phyloP scores from a whole-genome alignment of 2,888 invertebrate species.

The Caenorhabditis zanzibari region DNA sequence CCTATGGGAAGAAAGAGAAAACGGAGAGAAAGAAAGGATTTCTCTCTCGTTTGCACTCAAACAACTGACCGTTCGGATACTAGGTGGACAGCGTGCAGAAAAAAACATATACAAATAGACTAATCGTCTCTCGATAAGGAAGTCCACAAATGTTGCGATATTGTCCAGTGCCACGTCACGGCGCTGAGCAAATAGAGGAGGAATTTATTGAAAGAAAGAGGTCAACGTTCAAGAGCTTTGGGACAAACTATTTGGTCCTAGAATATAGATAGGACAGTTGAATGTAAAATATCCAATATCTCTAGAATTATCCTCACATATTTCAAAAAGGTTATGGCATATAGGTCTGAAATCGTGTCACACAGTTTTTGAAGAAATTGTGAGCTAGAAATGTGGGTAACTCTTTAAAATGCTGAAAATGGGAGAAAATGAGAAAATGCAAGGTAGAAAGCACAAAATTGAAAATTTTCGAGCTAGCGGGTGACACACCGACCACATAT shows the following conservation, averaged over 20 bases:
- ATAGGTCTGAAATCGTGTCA: too few species aligned
- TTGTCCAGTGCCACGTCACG: slow-evolving; percentile 25
- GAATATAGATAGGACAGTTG: background rate
- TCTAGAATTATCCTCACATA: too few species aligned
- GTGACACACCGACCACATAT: too few species aligned
- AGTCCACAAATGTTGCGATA: slow-evolving; percentile 39
- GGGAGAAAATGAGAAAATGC: too few species aligned
- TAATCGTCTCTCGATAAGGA: slow-evolving; percentile 40
- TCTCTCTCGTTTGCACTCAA: slow-evolving; percentile 40
- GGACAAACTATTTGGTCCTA: slow-evolving; percentile 32
- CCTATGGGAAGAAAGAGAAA: slow-evolving; percentile 2
- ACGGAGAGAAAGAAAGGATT: slow-evolving; percentile 36
- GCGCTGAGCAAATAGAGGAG: slow-evolving; percentile 27
- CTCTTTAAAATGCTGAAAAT: too few species aligned
- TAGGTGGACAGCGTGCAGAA: slow-evolving; percentile 13
- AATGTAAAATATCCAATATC: too few species aligned
- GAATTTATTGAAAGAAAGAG: background rate
- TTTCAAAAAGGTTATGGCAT: too few species aligned
- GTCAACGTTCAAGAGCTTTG: slow-evolving; percentile 8
- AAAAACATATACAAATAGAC: slow-evolving; percentile 29
- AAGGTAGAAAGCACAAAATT: too few species aligned
- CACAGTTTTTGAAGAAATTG: too few species aligned
- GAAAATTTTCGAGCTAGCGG: too few species aligned
- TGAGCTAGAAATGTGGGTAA: too few species aligned
- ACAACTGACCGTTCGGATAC: slow-evolving; percentile 24